Evolutionary conservation across 2,797 vertebrate genomes (phyloP).

Genomic region (Pogoniulus pusillus): DNA sequence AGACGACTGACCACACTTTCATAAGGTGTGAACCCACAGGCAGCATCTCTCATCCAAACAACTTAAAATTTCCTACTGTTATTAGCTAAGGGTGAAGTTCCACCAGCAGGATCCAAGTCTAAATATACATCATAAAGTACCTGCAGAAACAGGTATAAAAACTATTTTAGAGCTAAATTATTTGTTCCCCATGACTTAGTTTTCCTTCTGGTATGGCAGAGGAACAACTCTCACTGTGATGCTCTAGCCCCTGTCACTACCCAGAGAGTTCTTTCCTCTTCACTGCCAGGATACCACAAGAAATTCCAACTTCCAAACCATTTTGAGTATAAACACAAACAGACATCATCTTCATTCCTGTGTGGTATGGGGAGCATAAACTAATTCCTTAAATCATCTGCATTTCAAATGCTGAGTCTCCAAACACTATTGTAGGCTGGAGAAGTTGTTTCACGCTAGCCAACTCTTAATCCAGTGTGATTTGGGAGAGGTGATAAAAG

Average conservation of each 20-base stretch:
- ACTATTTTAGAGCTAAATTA: neutral
- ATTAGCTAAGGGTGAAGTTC: too few relatives aligned
- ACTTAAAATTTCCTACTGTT: neutral
- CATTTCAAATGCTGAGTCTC: rapidly evolving
- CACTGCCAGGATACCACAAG: neutral
- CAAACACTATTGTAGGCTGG: neutral
- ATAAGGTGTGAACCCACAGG: rapidly evolving
- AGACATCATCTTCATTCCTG: rapidly evolving
- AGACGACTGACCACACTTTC: too few relatives aligned
- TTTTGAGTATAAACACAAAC: neutral
- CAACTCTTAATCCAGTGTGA: neutral
- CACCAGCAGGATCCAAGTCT: neutral
- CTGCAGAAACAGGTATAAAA: neutral
- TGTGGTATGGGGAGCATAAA: neutral
- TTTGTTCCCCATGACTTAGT: neutral
- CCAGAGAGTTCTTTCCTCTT: neutral
- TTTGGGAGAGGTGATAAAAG: neutral
- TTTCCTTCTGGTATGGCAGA: neutral
- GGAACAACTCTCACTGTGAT: neutral
- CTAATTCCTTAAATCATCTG: neutral
- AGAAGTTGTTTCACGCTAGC: neutral
- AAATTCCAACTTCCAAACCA: neutral
- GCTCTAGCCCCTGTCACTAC: rapidly evolving
- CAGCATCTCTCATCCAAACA: neutral
- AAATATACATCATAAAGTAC: rapidly evolving